phyloP scores from a whole-genome alignment of 2,888 invertebrate genomes.

The Philereme transversata region DNA sequence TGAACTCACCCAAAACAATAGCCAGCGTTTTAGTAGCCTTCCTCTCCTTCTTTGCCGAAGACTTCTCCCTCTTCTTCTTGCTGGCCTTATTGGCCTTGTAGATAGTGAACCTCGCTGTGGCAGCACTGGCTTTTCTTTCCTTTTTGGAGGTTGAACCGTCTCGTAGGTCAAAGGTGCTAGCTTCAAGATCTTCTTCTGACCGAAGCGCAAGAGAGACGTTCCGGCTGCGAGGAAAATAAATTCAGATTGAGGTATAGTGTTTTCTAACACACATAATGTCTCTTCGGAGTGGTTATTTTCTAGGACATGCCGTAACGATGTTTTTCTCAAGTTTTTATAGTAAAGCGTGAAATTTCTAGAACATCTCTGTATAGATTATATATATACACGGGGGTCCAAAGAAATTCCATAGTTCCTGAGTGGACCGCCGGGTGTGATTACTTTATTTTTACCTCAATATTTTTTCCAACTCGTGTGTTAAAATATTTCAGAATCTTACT shows the following conservation, averaged over 20 bases:
- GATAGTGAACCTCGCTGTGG: conserved; percentile 92
- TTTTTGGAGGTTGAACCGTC: conserved; percentile 85
- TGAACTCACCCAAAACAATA: conserved; percentile 94
- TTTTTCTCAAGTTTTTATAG: no score
- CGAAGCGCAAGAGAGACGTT: conserved; percentile 84
- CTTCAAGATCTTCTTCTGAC: conserved; percentile 69
- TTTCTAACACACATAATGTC: no score
- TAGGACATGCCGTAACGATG: no score
- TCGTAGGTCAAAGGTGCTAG: conserved; percentile 69
- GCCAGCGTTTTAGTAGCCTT: conserved; percentile 99
- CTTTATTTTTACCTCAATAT: no score
- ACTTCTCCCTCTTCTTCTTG: conserved; percentile 96
- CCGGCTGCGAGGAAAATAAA: conserved; percentile 44
- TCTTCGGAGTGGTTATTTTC: no score
- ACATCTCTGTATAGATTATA: no score
- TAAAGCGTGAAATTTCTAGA: no score
- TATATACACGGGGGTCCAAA: no score
- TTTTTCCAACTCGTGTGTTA: no score
- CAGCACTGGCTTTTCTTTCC: conserved; percentile 87
- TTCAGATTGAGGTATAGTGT: neutral
- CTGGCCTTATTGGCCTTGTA: conserved; percentile 97
- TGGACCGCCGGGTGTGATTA: no score
- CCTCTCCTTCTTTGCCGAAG: conserved; percentile 96
- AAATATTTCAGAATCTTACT: no score
- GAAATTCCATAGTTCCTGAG: no score